Conservation (phyloP, 2,888 invertebrate species). For the Pseudococcus viburni region DNA sequence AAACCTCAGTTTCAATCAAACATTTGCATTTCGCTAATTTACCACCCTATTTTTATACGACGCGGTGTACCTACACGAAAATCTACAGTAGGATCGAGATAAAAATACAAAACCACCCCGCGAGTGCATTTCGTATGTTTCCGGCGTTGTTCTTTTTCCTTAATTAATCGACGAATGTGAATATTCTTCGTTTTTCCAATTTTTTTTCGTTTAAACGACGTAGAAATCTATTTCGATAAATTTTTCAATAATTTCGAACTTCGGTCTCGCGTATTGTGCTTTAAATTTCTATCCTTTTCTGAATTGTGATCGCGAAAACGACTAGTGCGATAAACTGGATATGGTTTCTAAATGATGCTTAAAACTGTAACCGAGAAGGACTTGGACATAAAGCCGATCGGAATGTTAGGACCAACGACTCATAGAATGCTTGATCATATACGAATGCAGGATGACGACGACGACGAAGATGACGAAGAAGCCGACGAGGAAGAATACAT, state of each 20-base stretch:
- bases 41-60: neutral
- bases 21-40: slow-evolving; percentile 60
- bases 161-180: too few species aligned
- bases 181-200: too few species aligned
- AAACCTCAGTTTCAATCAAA: slow-evolving; percentile 50
- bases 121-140: too few species aligned
- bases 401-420: slow-evolving; percentile 63
- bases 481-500: slow-evolving; percentile 67
- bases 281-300: too few species aligned
- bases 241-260: neutral
- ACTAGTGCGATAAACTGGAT: neutral
- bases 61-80: neutral
- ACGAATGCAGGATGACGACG: slow-evolving; percentile 68
- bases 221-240: neutral
- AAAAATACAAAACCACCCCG: neutral
- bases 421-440: slow-evolving; percentile 66
- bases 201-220: too few species aligned
- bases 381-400: slow-evolving; percentile 49
- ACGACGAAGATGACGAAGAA: slow-evolving; percentile 69
- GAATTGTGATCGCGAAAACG: neutral
- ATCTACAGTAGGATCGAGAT: too few species aligned
- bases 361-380: slow-evolving; percentile 55
- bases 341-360: slow-evolving; percentile 60
- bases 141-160: too few species aligned
- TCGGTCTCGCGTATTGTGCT: too few species aligned